These are phyloP conservation scores for Gadopsis bispinosus DNA, from an alignment of 2,797 vertebrate species.

Conservation along the genomic window DNA sequence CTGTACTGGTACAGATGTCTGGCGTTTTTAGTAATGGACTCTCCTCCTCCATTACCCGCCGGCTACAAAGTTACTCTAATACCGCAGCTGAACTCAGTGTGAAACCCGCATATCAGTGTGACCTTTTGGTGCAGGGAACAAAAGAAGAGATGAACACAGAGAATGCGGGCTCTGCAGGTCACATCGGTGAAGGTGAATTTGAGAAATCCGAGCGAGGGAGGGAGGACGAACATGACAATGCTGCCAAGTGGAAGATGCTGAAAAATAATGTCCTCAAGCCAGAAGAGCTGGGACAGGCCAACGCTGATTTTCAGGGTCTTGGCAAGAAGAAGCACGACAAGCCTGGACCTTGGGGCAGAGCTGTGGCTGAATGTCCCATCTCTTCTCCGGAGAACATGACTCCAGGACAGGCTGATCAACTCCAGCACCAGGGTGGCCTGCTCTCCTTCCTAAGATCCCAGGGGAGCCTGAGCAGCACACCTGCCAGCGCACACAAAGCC, in stretches of 20 bases:
- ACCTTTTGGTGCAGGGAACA: constrained; percentile 87
- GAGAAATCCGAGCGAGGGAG: constrained; percentile 61
- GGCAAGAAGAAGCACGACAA: constrained; percentile 71
- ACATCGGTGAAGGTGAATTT: constrained; percentile 52
- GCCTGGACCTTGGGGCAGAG: constrained; percentile 66
- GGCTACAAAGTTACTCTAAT: constrained; percentile 68
- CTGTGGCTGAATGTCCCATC: constrained; percentile 59
- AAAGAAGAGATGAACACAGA: constrained; percentile 77
- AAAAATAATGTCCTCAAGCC: constrained; percentile 63
- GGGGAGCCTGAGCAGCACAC: constrained; percentile 83
- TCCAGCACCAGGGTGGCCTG: constrained; percentile 90
- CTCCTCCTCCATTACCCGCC: constrained; percentile 55
- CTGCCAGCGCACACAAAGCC: constrained; percentile 86
- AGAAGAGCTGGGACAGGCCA: constrained; percentile 73
- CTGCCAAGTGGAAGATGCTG: constrained; percentile 66
- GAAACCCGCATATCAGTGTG: constrained; percentile 77
- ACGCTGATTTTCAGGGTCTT: constrained; percentile 82
- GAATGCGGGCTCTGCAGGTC: constrained; percentile 53
- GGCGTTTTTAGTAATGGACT: constrained; percentile 83
- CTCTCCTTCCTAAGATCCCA: constrained; percentile 94
- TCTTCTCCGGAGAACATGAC: constrained; percentile 87
- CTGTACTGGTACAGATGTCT: constrained; percentile 72
- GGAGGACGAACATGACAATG: constrained; percentile 83
- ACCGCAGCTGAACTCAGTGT: constrained; percentile 58
- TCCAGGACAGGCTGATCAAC: constrained; percentile 84